These are phyloP conservation scores for Lanius collurio DNA, from an alignment of 2,113 vertebrate species.

Conservation along the genomic window DNA sequence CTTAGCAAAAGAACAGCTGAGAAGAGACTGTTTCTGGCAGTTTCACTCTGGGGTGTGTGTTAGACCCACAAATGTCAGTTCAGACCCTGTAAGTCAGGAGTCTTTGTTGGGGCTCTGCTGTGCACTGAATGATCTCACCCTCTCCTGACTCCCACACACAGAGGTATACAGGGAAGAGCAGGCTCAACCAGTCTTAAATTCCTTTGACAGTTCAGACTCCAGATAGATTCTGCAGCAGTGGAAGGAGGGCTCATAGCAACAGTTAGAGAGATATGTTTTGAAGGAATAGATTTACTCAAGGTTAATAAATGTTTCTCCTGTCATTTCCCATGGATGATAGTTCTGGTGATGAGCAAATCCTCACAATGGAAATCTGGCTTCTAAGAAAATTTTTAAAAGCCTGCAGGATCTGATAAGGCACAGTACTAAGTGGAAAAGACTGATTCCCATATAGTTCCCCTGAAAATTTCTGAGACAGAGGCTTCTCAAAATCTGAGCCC, in stretches of 20 bases:
- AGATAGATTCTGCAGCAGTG: not conserved
- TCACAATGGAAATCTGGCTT: not conserved
- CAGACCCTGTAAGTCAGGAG: not conserved
- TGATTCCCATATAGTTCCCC: not conserved
- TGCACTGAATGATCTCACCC: constrained; percentile 45
- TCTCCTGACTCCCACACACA: constrained; percentile 50
- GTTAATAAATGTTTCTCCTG: not conserved
- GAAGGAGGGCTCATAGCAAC: not conserved
- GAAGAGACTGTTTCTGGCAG: not conserved
- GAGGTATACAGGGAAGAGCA: constrained; percentile 33
- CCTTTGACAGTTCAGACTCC: constrained; percentile 31
- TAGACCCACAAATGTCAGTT: constrained; percentile 17
- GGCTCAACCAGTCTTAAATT: constrained; percentile 58
- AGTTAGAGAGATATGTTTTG: not conserved
- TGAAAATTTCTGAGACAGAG: not conserved
- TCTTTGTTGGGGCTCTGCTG: constrained; percentile 28
- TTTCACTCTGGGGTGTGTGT: not conserved
- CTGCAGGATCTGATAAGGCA: not conserved
- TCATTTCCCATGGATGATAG: not conserved
- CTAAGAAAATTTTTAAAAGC: not conserved
- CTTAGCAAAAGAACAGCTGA: constrained; percentile 4
- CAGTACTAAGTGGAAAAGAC: not conserved
- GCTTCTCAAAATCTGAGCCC: not conserved
- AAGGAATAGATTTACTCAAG: not conserved
- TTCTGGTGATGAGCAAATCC: not conserved